These are phyloP conservation scores for Drosophila maculinotata DNA, from an alignment of 2,888 invertebrate species.

Conservation along the genomic window DNA sequence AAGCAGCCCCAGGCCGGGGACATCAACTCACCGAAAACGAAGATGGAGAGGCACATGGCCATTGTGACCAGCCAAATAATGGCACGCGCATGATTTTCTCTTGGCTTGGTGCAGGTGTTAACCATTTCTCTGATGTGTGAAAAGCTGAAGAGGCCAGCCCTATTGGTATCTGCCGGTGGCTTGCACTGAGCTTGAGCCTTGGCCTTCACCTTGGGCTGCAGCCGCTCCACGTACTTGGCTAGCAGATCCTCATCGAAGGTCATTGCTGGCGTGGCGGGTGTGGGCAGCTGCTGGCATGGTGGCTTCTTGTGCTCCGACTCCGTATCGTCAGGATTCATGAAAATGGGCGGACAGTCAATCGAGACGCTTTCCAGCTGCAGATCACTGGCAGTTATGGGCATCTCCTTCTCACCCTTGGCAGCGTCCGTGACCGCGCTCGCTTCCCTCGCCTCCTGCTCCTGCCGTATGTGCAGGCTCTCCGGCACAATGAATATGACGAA, in stretches of 20 bases:
- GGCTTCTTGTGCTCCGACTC: conserved; percentile 4
- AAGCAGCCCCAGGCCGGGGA: background rate
- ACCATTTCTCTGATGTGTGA: conserved; percentile 82
- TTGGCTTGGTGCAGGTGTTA: conserved; percentile 79
- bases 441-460: conserved; percentile 38
- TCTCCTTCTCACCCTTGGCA: conserved; percentile 37
- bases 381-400: conserved; percentile 45
- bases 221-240: conserved; percentile 70
- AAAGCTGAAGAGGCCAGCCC: conserved; percentile 74
- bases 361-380: conserved; percentile 52
- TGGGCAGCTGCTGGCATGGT: conserved; percentile 44
- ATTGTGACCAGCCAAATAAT: conserved; percentile 83
- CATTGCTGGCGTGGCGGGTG: conserved; percentile 48
- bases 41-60: conserved; percentile 80
- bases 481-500: conserved; percentile 78
- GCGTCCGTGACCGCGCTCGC: background rate
- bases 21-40: conserved; percentile 78
- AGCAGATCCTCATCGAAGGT: conserved; percentile 52
- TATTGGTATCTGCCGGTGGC: conserved; percentile 32
- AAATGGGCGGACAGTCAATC: conserved; percentile 47
- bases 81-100: conserved; percentile 81
- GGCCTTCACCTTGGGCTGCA: conserved; percentile 41
- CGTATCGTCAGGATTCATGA: conserved; percentile 36
- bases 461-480: conserved; percentile 77
- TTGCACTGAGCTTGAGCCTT: conserved; percentile 12